Conservation (phyloP, 2,113 vertebrate species). For the Dromaius novaehollandiae region DNA sequence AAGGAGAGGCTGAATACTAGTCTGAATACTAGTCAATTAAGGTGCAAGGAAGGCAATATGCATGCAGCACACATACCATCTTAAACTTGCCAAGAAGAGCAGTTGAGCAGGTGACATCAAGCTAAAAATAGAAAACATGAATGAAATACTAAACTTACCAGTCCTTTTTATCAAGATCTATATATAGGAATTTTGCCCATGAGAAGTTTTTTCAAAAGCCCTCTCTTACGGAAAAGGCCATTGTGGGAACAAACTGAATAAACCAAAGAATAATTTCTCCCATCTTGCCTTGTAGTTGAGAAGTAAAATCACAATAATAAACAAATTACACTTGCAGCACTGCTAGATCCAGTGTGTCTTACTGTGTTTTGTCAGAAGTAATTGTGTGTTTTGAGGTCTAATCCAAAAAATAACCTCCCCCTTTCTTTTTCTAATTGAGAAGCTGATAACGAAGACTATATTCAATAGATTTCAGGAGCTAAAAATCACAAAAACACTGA, state of each 20-base stretch:
- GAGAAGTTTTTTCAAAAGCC: background rate
- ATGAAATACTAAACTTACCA: background rate
- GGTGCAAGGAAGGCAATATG: background rate
- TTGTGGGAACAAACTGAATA: background rate
- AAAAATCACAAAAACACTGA: background rate
- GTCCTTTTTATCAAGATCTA: background rate
- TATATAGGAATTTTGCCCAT: background rate
- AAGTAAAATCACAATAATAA: background rate
- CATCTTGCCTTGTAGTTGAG: background rate
- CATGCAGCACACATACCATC: background rate
- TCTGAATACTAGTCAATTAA: background rate
- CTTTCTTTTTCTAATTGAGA: background rate
- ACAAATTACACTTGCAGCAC: background rate
- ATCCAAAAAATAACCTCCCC: background rate
- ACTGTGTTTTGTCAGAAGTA: background rate
- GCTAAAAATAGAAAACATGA: background rate
- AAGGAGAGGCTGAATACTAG: background rate
- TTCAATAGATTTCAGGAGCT: background rate
- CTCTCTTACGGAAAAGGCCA: background rate
- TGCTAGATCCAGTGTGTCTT: background rate
- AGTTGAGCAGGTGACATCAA: background rate
- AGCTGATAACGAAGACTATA: background rate
- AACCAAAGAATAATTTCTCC: background rate
- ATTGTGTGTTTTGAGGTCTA: background rate
- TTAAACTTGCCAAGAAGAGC: background rate